These are phyloP conservation scores for Sinelater perroti DNA, from an alignment of 2,888 invertebrate genomes.

Conservation along the genomic window DNA sequence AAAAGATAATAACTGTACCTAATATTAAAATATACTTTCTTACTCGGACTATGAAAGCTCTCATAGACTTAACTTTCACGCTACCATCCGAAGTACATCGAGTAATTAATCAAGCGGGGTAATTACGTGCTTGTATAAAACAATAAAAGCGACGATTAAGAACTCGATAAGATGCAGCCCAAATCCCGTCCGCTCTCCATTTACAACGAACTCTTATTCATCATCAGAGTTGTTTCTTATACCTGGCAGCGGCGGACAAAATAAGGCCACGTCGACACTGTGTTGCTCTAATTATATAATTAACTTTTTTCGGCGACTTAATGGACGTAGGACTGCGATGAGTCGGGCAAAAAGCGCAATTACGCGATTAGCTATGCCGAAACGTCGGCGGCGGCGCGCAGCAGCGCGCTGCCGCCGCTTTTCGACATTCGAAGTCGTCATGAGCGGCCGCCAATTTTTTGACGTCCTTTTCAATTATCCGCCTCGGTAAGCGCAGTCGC, in stretches of 20 bases:
- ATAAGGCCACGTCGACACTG: slow-evolving; percentile 51
- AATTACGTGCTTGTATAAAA: no score
- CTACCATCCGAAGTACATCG: no score
- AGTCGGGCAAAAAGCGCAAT: slow-evolving; percentile 55
- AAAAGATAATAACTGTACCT: no score
- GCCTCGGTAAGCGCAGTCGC: slow-evolving; percentile 36
- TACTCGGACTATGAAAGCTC: no score
- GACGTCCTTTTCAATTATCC: slow-evolving; percentile 35
- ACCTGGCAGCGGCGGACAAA: slow-evolving; percentile 28
- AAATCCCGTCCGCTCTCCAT: slow-evolving; percentile 8
- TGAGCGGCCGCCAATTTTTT: slow-evolving; percentile 30
- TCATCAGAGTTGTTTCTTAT: slow-evolving; percentile 26
- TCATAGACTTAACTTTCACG: no score
- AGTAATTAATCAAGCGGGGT: no score
- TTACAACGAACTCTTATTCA: slow-evolving; percentile 13
- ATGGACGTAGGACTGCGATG: slow-evolving; percentile 51
- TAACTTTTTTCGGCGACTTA: slow-evolving; percentile 52
- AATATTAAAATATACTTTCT: no score
- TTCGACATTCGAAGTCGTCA: slow-evolving; percentile 27
- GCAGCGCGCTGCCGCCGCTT: slow-evolving; percentile 46
- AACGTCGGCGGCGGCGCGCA: slow-evolving; percentile 59
- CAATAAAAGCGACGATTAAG: no score
- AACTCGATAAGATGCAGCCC: no score
- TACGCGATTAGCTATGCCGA: slow-evolving; percentile 61
- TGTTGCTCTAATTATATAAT: slow-evolving; percentile 56